Conservation (phyloP, 2,113 vertebrate genomes). For the Leucopsar rothschildi region DNA sequence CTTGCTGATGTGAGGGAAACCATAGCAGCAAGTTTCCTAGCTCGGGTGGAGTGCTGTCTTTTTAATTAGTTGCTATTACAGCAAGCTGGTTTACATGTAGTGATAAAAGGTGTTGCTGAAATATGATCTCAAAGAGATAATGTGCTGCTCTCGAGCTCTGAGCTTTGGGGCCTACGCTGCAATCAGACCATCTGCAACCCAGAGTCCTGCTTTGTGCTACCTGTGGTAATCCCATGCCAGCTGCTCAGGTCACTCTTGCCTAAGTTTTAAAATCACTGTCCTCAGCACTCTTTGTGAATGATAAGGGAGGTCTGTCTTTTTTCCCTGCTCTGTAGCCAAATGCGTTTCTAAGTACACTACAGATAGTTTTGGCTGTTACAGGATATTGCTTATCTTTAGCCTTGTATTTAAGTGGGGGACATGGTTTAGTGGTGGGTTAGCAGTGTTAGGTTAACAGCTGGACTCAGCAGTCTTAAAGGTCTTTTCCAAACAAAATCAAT, state of each 20-base stretch:
- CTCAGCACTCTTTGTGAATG: neutral
- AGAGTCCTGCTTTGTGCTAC: neutral
- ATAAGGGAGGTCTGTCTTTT: neutral
- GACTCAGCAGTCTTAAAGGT: too few species aligned
- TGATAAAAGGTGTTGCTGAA: neutral
- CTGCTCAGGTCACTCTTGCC: neutral
- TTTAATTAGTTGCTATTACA: neutral
- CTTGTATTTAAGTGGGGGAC: neutral
- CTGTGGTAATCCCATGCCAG: neutral
- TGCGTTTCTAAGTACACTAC: neutral
- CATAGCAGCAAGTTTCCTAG: neutral
- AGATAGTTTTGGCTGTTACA: accelerated
- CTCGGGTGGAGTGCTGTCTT: neutral
- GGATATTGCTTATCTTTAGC: neutral
- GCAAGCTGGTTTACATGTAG: neutral
- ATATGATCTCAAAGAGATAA: neutral
- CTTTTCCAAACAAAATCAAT: neutral
- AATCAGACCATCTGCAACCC: neutral
- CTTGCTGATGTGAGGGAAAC: neutral
- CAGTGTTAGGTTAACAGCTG: neutral
- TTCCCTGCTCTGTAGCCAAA: neutral
- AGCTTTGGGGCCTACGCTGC: neutral
- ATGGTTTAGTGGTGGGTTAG: neutral
- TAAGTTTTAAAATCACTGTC: neutral
- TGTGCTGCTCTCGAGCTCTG: neutral